Evolutionary conservation across 2,888 invertebrate genomes (phyloP).

Genomic region (Protodeltote pygarga): DNA sequence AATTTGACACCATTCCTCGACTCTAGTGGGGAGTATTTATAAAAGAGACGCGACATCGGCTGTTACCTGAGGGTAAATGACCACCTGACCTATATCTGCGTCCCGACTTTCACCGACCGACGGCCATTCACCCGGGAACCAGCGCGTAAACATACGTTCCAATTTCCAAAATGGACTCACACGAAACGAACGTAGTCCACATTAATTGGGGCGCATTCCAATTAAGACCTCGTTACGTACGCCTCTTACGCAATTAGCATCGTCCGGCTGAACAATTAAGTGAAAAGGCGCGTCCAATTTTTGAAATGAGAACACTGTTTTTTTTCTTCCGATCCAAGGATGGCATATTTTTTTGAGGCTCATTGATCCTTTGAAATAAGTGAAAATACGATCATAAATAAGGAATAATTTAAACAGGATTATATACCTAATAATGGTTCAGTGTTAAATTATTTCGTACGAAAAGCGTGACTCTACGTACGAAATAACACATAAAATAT

Average conservation of each 20-base stretch:
- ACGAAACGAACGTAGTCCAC: conserved; percentile 67
- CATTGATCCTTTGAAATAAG: background rate
- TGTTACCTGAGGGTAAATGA: conserved; percentile 82
- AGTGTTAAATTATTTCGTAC: too few relatives aligned
- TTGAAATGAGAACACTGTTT: conserved; percentile 49
- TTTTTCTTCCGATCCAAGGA: conserved; percentile 14
- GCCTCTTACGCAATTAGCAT: conserved; percentile 82
- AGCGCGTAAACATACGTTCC: conserved; percentile 76
- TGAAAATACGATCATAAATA: too few relatives aligned
- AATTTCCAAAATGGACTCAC: conserved; percentile 78
- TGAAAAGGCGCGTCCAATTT: conserved; percentile 59
- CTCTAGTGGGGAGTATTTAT: conserved; percentile 50
- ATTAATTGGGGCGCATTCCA: conserved; percentile 86
- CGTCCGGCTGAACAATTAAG: conserved; percentile 65
- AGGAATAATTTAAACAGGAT: too few relatives aligned
- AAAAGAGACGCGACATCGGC: conserved; percentile 60
- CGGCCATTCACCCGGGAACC: conserved; percentile 84
- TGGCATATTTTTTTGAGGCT: background rate
- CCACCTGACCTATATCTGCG: conserved; percentile 83
- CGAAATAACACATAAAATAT: too few relatives aligned
- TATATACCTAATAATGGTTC: too few relatives aligned
- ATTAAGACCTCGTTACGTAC: conserved; percentile 81
- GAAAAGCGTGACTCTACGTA: too few relatives aligned
- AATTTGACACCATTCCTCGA: conserved; percentile 60
- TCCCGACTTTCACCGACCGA: conserved; percentile 83